Evolutionary conservation across 2,797 vertebrate species (phyloP).

Genomic region (Tachyglossus aculeatus): DNA sequence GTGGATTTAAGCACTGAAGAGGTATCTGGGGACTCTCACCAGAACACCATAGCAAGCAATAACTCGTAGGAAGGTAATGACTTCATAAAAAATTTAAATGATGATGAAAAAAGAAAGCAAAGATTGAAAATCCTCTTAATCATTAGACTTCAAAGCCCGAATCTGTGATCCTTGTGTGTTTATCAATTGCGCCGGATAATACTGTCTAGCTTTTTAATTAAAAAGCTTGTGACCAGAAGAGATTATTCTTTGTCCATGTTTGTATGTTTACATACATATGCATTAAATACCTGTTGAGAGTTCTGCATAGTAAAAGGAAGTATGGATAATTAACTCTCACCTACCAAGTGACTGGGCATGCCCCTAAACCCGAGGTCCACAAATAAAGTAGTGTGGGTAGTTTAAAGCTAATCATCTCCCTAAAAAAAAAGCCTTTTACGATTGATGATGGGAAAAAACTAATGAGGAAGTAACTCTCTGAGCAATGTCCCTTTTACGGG

Average conservation of each 20-base stretch:
- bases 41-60: slow-evolving; percentile 14
- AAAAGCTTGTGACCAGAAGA: slow-evolving; percentile 8
- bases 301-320: too few species aligned
- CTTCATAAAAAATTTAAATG: slow-evolving; percentile 43
- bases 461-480: too few species aligned
- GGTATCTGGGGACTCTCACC: neutral
- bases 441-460: too few species aligned
- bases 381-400: too few species aligned
- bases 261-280: neutral
- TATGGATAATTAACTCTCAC: too few species aligned
- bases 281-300: too few species aligned
- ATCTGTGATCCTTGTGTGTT: slow-evolving; percentile 17
- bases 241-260: neutral
- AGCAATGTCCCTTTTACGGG: too few species aligned
- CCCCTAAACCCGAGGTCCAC: too few species aligned
- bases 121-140: slow-evolving; percentile 4
- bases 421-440: too few species aligned
- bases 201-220: slow-evolving; percentile 9
- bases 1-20: neutral
- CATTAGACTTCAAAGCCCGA: slow-evolving; percentile 27
- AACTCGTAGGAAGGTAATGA: slow-evolving; percentile 20
- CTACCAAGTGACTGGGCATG: too few species aligned
- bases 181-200: slow-evolving; percentile 28
- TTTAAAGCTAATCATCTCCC: too few species aligned
- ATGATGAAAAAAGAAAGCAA: slow-evolving; percentile 24